Percentiles rank a stretch among this genome's conserved stretches.
Conservation (phyloP, 2,797 vertebrate species). For the Galaxias olidus region DNA sequence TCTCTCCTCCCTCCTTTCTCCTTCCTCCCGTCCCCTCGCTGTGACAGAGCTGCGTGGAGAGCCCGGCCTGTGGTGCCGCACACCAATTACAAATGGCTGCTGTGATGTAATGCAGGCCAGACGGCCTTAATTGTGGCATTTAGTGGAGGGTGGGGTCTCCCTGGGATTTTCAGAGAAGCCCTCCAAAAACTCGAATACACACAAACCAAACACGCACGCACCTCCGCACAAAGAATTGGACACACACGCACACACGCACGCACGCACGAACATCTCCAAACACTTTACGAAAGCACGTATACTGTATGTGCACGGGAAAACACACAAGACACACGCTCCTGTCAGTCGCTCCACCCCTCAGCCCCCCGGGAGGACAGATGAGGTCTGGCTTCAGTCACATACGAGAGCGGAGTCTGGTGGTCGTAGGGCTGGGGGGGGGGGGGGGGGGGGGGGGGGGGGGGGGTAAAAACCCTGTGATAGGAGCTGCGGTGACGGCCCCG, state of each 20-base stretch:
- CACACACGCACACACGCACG: constrained; percentile 7
- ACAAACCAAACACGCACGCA: constrained; percentile 1
- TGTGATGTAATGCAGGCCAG: constrained; percentile 72
- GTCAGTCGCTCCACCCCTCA: background rate
- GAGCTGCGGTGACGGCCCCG: too few relatives aligned
- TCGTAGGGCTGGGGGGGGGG: constrained; percentile 10
- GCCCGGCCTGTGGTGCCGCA: constrained; percentile 50
- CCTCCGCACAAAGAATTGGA: constrained; percentile 1
- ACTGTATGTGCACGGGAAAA: background rate
- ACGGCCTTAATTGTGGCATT: constrained; percentile 72
- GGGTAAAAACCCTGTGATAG: constrained; percentile 9
- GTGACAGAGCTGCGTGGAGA: constrained; percentile 44
- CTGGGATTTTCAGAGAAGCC: constrained; percentile 45
- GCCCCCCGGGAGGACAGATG: constrained; percentile 26
- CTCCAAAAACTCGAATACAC: background rate
- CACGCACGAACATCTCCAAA: constrained; percentile 3
- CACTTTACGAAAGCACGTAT: constrained; percentile 4
- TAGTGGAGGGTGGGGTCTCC: constrained; percentile 59
- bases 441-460: background rate
- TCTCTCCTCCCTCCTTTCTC: constrained; percentile 17
- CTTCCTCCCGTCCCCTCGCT: constrained; percentile 29
- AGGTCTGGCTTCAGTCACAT: constrained; percentile 52
- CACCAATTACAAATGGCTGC: constrained; percentile 61
- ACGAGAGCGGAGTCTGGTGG: constrained; percentile 18
- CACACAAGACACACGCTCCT: background rate